Percentiles rank a stretch among this genome's conserved stretches.
These are phyloP conservation scores for Bombus turneri DNA, from an alignment of 1,140 invertebrate genomes.

Conservation along the genomic window DNA sequence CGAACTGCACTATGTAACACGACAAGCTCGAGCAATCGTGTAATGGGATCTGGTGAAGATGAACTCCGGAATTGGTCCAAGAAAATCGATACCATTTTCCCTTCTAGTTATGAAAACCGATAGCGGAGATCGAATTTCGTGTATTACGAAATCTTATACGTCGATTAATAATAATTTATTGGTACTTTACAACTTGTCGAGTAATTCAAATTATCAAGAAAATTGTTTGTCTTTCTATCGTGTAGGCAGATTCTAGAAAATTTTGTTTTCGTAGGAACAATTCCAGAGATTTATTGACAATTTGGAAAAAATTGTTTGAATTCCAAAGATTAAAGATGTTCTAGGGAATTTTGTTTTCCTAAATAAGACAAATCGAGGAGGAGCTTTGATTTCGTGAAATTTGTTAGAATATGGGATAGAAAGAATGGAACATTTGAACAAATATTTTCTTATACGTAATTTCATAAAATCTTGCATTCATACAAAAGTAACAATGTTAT, in stretches of 20 bases:
- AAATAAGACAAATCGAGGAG: too few species aligned
- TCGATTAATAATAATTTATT: background rate
- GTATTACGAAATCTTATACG: background rate
- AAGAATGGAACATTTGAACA: too few species aligned
- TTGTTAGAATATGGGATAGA: background rate
- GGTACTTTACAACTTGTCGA: background rate
- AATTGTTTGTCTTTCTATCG: background rate
- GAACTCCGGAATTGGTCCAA: too few species aligned
- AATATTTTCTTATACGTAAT: too few species aligned
- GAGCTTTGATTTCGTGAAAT: background rate
- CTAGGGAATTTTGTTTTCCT: background rate
- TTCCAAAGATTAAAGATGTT: background rate
- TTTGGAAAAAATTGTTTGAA: background rate
- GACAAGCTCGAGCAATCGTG: background rate
- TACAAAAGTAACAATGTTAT: too few species aligned
- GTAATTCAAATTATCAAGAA: background rate
- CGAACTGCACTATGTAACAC: background rate
- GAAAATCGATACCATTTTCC: background rate
- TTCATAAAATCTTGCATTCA: too few species aligned
- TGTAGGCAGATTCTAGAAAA: background rate
- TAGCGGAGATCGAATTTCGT: background rate
- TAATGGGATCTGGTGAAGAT: conserved; percentile 13
- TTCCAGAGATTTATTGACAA: background rate
- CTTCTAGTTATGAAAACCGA: background rate
- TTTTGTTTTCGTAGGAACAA: background rate